Evolutionary conservation across 1,140 invertebrate species (phyloP).

Genomic region (Brachionus plicatilis): DNA sequence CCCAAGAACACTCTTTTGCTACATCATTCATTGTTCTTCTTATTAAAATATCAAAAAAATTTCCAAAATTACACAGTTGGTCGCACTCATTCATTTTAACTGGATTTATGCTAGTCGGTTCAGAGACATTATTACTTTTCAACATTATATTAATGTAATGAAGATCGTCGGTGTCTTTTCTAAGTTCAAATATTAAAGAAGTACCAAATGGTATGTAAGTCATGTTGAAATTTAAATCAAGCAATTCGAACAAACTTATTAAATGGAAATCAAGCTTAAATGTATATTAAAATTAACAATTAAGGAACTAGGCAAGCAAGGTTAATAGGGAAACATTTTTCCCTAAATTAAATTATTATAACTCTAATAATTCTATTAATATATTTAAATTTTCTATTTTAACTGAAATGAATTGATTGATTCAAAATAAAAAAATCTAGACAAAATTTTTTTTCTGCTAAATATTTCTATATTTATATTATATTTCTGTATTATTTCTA

Average conservation of each 20-base stretch:
- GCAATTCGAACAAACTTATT: not conserved
- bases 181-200: conserved; percentile 30
- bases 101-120: not conserved
- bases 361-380: too few species aligned
- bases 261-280: not conserved
- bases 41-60: conserved; percentile 12
- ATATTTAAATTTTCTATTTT: too few species aligned
- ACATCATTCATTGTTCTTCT: not conserved
- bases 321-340: too few species aligned
- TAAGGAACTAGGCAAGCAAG: too few species aligned
- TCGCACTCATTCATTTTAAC: conserved; percentile 3
- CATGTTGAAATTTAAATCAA: not conserved
- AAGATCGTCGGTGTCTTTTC: conserved; percentile 1
- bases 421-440: too few species aligned
- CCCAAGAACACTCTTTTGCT: not conserved
- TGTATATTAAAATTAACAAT: too few species aligned
- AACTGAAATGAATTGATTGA: too few species aligned
- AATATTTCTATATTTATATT: too few species aligned
- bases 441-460: too few species aligned
- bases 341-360: too few species aligned
- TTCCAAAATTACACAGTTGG: conserved; percentile 31
- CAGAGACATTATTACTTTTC: not conserved
- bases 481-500: too few species aligned
- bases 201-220: not conserved
- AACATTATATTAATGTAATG: conserved; percentile 17